phyloP scores from a whole-genome alignment of 2,113 vertebrate genomes.

The Blennius ocellaris region DNA sequence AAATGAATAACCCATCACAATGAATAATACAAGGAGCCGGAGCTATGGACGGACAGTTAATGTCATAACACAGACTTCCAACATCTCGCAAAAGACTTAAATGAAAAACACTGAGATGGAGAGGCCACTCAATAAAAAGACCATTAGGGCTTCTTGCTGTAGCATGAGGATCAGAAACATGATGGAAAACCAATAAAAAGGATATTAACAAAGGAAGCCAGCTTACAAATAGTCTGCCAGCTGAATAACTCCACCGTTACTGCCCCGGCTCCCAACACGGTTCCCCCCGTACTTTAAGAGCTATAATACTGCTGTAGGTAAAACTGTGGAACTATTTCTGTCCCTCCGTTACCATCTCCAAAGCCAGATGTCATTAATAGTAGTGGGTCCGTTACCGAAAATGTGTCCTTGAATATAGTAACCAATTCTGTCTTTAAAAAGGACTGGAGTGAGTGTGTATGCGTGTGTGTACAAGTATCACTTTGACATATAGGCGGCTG shows the following conservation, averaged over 20 bases:
- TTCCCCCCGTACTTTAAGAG: constrained; percentile 15
- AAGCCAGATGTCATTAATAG: background rate
- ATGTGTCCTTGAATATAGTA: too few relatives aligned
- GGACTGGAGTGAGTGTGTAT: too few relatives aligned
- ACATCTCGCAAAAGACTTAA: constrained; percentile 23
- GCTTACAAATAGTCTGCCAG: constrained; percentile 10
- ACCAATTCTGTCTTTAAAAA: too few relatives aligned
- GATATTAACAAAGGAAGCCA: constrained; percentile 3
- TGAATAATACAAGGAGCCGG: constrained; percentile 39
- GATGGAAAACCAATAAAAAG: constrained; percentile 25
- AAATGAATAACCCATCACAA: constrained; percentile 44
- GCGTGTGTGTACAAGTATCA: too few relatives aligned
- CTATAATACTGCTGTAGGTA: background rate
- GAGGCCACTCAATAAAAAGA: constrained; percentile 44
- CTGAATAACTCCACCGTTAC: constrained; percentile 4
- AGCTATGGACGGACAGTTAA: constrained; percentile 31
- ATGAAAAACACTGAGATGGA: constrained; percentile 24
- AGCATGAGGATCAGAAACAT: constrained; percentile 19
- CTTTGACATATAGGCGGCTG: too few relatives aligned
- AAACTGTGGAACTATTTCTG: background rate
- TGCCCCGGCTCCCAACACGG: background rate
- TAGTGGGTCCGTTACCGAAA: too few relatives aligned
- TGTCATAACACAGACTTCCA: constrained; percentile 40
- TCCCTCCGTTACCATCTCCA: background rate
- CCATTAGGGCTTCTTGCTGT: constrained; percentile 22